These are phyloP conservation scores for Nasonovia ribisnigri DNA, from an alignment of 2,888 invertebrate genomes.

Conservation along the genomic window DNA sequence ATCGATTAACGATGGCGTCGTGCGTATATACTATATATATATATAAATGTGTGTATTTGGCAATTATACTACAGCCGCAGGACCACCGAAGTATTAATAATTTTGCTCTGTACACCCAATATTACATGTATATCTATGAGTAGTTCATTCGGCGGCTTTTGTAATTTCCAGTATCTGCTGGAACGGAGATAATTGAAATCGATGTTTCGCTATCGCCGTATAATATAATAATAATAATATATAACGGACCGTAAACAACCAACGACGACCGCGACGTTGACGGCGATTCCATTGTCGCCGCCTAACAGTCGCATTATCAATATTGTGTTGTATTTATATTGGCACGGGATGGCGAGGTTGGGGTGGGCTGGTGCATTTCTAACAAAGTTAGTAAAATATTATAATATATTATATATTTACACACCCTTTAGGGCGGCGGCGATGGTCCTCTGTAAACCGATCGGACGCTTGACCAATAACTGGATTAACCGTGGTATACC, in stretches of 20 bases:
- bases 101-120: not conserved
- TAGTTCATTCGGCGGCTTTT: not conserved
- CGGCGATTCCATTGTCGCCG: not conserved
- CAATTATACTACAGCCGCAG: not conserved
- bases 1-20: constrained; percentile 8
- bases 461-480: constrained; percentile 23
- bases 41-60: not conserved
- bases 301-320: not conserved
- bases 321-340: not conserved
- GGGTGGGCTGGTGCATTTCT: not conserved
- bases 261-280: not conserved
- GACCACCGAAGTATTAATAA: not conserved
- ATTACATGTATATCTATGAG: not conserved
- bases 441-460: constrained; percentile 16
- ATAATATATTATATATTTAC: not conserved
- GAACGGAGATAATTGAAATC: constrained; percentile 23
- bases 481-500: not conserved
- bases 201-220: not conserved
- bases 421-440: not conserved
- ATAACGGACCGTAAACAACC: not conserved
- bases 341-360: not conserved
- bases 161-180: constrained; percentile 15
- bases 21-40: not conserved
- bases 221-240: not conserved
- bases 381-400: not conserved